Evolutionary conservation across 2,113 vertebrate genomes (phyloP).

Genomic region (Hemichromis elongatus): DNA sequence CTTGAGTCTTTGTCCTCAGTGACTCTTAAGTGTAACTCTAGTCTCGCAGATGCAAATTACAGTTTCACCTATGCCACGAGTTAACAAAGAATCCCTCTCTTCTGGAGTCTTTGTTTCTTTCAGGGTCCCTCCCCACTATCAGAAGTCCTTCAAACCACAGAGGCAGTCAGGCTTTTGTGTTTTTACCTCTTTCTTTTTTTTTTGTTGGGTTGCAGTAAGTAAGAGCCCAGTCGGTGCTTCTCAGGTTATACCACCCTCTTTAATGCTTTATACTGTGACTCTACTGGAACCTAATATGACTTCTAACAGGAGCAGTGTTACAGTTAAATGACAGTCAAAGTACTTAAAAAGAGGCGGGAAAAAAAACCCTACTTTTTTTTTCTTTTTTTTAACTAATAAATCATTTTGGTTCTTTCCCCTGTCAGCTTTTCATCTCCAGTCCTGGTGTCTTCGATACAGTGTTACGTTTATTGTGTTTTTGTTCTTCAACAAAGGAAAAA

Average conservation of each 20-base stretch:
- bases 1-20: slow-evolving; percentile 36
- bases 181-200: slow-evolving; percentile 20
- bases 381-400: not conserved
- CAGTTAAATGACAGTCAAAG: not conserved
- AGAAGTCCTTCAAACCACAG: slow-evolving; percentile 6
- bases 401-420: not conserved
- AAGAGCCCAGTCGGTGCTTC: not conserved
- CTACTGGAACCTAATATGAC: slow-evolving; percentile 13
- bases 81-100: slow-evolving; percentile 40
- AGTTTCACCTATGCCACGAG: slow-evolving; percentile 10
- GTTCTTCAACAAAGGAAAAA: not conserved
- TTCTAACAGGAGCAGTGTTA: not conserved
- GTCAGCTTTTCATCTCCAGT: not conserved
- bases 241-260: slow-evolving; percentile 22
- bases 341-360: not conserved
- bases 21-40: slow-evolving; percentile 58
- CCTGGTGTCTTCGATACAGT: not conserved
- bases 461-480: not conserved
- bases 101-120: slow-evolving; percentile 41
- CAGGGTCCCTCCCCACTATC: not conserved
- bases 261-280: slow-evolving; percentile 12
- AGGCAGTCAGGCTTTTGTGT: slow-evolving; percentile 43
- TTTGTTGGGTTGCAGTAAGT: slow-evolving; percentile 29
- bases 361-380: not conserved
- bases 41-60: slow-evolving; percentile 63